phyloP scores from a whole-genome alignment of 2,888 invertebrate species.

The Drosophila rellima region DNA sequence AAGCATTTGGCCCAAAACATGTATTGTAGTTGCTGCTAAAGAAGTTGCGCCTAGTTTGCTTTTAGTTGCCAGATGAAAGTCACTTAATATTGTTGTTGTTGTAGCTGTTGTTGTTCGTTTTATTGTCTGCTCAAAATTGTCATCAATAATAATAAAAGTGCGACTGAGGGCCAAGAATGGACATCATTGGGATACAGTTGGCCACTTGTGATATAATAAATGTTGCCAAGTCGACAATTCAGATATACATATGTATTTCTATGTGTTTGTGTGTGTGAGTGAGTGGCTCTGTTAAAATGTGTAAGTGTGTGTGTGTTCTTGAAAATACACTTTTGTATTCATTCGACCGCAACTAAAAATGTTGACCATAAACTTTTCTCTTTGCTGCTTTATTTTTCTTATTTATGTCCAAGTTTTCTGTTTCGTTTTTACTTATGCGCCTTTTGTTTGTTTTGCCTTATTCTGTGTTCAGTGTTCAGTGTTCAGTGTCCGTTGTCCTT shows the following conservation, averaged over 20 bases:
- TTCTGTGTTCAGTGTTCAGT: neutral
- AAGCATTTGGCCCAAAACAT: constrained; percentile 17
- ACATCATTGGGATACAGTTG: constrained; percentile 57
- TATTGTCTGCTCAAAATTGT: constrained; percentile 82
- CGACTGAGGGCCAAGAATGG: constrained; percentile 57
- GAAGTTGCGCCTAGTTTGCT: constrained; percentile 21
- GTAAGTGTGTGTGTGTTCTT: constrained; percentile 55
- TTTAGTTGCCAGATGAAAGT: constrained; percentile 43
- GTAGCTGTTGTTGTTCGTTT: constrained; percentile 52
- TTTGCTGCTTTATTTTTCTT: constrained; percentile 58
- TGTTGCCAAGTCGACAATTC: constrained; percentile 59
- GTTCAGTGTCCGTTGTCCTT: neutral
- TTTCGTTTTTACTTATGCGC: constrained; percentile 29
- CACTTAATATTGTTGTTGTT: constrained; percentile 25
- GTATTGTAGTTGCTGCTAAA: constrained; percentile 3
- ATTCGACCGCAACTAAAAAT: constrained; percentile 82
- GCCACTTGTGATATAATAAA: constrained; percentile 77
- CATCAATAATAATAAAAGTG: constrained; percentile 82
- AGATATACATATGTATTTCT: constrained; percentile 8
- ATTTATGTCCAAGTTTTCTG: constrained; percentile 66
- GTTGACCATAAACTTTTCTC: constrained; percentile 73
- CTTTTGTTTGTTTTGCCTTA: constrained; percentile 37
- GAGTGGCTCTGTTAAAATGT: constrained; percentile 58
- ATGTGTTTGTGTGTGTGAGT: constrained; percentile 31
- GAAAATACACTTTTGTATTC: constrained; percentile 78